phyloP scores from a whole-genome alignment of 2,113 vertebrate species.

The Elephantulus edwardii region DNA sequence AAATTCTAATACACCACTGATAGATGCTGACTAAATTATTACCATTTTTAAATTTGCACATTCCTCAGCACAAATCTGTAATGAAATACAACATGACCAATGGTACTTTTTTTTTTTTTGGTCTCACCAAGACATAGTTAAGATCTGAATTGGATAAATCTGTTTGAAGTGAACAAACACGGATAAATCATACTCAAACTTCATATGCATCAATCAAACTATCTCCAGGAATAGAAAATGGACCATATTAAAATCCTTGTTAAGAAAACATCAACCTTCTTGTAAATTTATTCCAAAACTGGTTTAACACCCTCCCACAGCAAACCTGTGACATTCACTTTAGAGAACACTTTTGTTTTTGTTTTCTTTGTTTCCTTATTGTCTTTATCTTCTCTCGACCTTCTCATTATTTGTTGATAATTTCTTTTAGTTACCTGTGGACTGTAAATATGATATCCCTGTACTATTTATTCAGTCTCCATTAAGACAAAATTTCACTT shows the following conservation, averaged over 20 bases:
- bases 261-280: background rate
- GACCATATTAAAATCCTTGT: accelerated
- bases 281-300: background rate
- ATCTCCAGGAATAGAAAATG: background rate
- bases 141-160: background rate
- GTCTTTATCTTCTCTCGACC: too few relatives aligned
- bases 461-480: background rate
- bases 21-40: background rate
- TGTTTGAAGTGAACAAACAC: background rate
- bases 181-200: background rate
- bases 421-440: background rate
- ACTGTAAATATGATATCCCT: background rate
- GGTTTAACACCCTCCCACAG: constrained; percentile 46
- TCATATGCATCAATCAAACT: background rate
- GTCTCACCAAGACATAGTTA: background rate
- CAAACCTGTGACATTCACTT: constrained; percentile 52
- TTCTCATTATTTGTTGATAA: constrained; percentile 33
- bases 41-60: background rate
- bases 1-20: background rate
- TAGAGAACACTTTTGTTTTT: constrained; percentile 58
- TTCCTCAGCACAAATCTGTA: background rate
- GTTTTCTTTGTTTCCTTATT: constrained; percentile 50
- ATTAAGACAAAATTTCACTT: constrained; percentile 15
- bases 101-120: background rate
- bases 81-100: background rate